Evolutionary conservation across 2,113 vertebrate species (phyloP).

Genomic region (Cacatua alba): DNA sequence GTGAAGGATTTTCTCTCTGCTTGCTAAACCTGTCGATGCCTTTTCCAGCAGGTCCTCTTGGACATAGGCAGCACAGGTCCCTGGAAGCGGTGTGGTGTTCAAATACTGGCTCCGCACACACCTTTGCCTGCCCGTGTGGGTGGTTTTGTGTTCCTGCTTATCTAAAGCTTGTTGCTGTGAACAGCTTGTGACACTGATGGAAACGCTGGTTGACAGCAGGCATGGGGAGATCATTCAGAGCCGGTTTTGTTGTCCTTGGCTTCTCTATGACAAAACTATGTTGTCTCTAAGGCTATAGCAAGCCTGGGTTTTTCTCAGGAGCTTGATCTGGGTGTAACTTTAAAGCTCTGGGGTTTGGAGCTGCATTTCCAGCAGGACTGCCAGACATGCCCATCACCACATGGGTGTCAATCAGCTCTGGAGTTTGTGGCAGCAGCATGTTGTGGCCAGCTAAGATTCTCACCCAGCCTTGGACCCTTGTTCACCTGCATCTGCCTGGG

Average conservation of each 20-base stretch:
- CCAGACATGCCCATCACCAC: no score
- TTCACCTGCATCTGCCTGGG: background rate
- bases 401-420: background rate
- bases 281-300: background rate
- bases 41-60: background rate
- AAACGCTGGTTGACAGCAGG: background rate
- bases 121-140: background rate
- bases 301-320: background rate
- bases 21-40: background rate
- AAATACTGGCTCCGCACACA: fast-evolving
- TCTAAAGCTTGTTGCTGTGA: background rate
- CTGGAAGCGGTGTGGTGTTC: background rate
- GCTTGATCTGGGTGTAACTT: background rate
- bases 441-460: background rate
- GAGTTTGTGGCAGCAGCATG: background rate
- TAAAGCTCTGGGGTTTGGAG: background rate
- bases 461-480: background rate
- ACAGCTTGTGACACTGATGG: background rate
- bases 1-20: background rate
- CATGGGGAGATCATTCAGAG: background rate
- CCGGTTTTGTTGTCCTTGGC: background rate
- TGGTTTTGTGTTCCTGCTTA: background rate
- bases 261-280: background rate
- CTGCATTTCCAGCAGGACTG: background rate
- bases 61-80: background rate